Evolutionary conservation across 2,797 vertebrate genomes (phyloP).

Genomic region (Lagorchestes hirsutus): DNA sequence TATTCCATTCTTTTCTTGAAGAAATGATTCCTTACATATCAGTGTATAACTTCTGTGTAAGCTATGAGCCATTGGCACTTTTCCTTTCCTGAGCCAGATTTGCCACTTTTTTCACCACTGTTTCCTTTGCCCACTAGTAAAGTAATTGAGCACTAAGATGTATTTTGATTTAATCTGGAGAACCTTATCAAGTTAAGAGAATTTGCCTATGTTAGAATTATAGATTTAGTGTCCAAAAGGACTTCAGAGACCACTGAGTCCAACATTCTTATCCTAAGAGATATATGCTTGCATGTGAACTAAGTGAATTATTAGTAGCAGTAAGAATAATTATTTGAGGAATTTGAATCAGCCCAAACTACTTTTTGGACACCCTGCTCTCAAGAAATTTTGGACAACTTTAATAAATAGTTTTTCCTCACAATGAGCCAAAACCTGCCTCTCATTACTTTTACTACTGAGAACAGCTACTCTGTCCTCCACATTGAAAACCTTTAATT

Average conservation of each 20-base stretch:
- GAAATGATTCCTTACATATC: not conserved
- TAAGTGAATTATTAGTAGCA: not conserved
- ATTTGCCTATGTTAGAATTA: not conserved
- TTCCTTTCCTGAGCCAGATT: not conserved
- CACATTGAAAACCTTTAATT: conserved; percentile 18
- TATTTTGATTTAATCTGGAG: not conserved
- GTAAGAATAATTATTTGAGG: not conserved
- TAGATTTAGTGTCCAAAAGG: not conserved
- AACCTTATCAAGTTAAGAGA: not conserved
- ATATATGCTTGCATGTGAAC: not conserved
- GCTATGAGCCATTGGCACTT: not conserved
- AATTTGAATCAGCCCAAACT: not conserved
- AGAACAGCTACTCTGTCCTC: not conserved
- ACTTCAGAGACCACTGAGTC: not conserved
- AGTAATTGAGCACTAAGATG: not conserved
- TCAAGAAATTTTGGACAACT: not conserved
- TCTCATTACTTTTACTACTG: conserved; percentile 14
- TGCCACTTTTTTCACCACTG: not conserved
- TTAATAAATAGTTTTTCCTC: not conserved
- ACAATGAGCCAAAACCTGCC: not conserved
- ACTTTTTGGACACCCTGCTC: not conserved
- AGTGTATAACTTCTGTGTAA: not conserved
- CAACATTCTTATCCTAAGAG: not conserved
- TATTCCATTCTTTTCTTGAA: not conserved
- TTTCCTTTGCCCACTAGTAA: not conserved